Percentiles rank a stretch among this genome's conserved stretches.
Conservation (phyloP, 2,797 vertebrate species). For the Clarias laeviceps region DNA sequence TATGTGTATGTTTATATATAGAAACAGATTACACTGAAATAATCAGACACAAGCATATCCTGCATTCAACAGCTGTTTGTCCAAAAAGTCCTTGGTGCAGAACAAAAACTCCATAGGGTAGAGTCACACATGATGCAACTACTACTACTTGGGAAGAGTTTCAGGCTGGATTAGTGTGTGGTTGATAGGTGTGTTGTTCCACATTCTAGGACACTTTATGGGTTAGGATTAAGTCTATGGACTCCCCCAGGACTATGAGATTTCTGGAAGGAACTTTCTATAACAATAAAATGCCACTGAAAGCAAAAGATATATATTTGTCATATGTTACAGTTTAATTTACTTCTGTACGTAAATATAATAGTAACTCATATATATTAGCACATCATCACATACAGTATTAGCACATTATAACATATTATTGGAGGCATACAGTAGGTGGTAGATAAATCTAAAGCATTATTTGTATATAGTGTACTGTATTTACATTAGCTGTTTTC, state of each 20-base stretch:
- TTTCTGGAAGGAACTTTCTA: too few relatives aligned
- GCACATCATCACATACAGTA: too few relatives aligned
- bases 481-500: not conserved
- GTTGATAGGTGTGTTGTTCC: not conserved
- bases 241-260: not conserved
- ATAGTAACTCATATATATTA: not conserved
- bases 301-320: not conserved
- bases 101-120: not conserved
- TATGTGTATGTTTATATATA: not conserved
- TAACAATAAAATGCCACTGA: not conserved
- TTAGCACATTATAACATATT: not conserved
- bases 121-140: not conserved
- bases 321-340: not conserved
- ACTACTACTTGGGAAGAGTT: not conserved
- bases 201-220: not conserved
- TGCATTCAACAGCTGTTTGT: not conserved
- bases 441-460: not conserved
- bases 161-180: not conserved
- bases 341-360: not conserved
- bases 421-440: not conserved
- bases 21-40: not conserved
- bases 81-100: not conserved
- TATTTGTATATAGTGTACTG: not conserved
- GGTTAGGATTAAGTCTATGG: slow-evolving; percentile 1
- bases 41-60: not conserved